Evolutionary conservation across 1,140 invertebrate genomes (phyloP).

Genomic region (Schlechtendalia chinensis): DNA sequence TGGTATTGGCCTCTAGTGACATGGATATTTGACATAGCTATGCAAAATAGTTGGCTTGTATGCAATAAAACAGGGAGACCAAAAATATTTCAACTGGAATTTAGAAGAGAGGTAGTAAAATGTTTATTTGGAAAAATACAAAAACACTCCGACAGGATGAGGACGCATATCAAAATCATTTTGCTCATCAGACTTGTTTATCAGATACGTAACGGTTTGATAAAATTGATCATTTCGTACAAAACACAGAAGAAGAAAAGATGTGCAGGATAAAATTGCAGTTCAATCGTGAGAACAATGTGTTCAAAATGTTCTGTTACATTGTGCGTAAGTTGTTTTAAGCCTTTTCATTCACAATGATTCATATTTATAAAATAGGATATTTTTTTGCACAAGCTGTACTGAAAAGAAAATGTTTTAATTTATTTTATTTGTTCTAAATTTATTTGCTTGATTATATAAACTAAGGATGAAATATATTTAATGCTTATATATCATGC

Average conservation of each 20-base stretch:
- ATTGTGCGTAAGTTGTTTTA: too few relatives aligned
- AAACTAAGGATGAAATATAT: too few relatives aligned
- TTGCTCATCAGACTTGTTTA: not conserved
- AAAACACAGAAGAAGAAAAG: not conserved
- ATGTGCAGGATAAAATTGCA: not conserved
- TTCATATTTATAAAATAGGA: too few relatives aligned
- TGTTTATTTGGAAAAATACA: not conserved
- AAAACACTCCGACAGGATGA: not conserved
- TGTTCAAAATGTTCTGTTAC: too few relatives aligned
- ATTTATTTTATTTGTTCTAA: too few relatives aligned
- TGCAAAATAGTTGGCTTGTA: slow-evolving; percentile 38
- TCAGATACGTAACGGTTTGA: not conserved
- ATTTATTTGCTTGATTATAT: too few relatives aligned
- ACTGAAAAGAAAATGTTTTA: too few relatives aligned
- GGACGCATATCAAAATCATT: not conserved
- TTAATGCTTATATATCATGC: too few relatives aligned
- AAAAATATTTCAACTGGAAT: not conserved
- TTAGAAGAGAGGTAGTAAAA: not conserved
- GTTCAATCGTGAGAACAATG: too few relatives aligned
- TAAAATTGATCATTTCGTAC: not conserved
- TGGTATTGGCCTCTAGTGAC: slow-evolving; percentile 52
- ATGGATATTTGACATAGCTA: slow-evolving; percentile 49
- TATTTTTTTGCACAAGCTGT: too few relatives aligned
- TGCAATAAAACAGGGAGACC: not conserved
- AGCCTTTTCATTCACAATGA: too few relatives aligned